A percentile compares a stretch with the other conserved stretches of the same genome.
Evolutionary conservation across 2,888 invertebrate species (phyloP).

Genomic region (Omphaloscelis lunosa): DNA sequence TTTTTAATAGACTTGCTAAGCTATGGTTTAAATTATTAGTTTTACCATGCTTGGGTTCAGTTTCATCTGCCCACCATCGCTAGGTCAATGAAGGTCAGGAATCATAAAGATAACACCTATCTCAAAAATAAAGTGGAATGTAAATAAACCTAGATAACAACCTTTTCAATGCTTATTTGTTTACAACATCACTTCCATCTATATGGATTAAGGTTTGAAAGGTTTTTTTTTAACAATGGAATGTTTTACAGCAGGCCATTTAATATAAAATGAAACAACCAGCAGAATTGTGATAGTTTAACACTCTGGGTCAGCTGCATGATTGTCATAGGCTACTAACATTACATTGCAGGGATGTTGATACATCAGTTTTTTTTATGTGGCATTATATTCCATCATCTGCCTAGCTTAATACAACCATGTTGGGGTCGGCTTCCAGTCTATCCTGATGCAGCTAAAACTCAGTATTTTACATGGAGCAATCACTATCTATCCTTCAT

Average conservation of each 20-base stretch:
- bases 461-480: not conserved
- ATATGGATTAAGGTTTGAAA: conserved; percentile 10
- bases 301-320: not conserved
- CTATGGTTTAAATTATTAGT: not conserved
- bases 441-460: not conserved
- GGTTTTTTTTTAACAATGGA: conserved; percentile 33
- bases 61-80: not conserved
- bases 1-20: not conserved
- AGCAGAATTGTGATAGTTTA: not conserved
- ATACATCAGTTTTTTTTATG: not conserved
- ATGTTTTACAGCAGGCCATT: not conserved
- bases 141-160: conserved; percentile 28
- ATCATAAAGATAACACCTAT: conserved; percentile 5
- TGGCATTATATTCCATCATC: not conserved
- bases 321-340: not conserved
- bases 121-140: conserved; percentile 1
- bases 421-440: not conserved
- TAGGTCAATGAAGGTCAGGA: not conserved
- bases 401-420: not conserved
- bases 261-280: not conserved
- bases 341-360: not conserved
- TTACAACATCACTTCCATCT: not conserved
- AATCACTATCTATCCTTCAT: not conserved
- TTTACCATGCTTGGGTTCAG: not conserved
- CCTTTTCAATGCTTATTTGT: conserved; percentile 25